phyloP scores from a whole-genome alignment of 2,113 vertebrate genomes.

The Pomatostomus ruficeps region DNA sequence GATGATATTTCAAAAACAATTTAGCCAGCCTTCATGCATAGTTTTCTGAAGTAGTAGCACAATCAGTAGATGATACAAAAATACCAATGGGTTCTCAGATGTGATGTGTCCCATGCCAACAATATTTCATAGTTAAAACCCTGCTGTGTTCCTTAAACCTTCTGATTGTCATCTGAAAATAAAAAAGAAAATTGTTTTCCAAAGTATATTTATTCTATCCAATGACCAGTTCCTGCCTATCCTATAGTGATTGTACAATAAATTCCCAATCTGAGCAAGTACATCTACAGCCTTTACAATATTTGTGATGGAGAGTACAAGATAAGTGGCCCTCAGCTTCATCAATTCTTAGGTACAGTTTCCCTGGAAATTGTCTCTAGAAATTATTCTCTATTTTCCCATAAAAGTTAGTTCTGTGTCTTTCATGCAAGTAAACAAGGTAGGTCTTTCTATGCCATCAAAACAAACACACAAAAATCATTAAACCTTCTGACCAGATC shows the following conservation, averaged over 20 bases:
- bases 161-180: neutral
- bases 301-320: neutral
- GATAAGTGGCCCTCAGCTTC: neutral
- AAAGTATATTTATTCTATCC: neutral
- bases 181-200: neutral
- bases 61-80: neutral
- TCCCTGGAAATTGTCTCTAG: neutral
- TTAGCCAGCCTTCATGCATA: neutral
- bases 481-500: neutral
- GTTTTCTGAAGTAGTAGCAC: neutral
- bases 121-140: neutral
- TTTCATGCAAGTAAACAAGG: neutral
- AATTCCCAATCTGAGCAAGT: neutral
- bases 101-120: neutral
- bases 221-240: neutral
- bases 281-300: neutral
- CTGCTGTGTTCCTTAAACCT: neutral
- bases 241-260: neutral
- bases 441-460: neutral
- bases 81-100: neutral
- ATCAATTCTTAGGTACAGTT: neutral
- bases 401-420: neutral
- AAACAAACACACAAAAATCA: neutral
- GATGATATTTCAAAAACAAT: conserved; percentile 39
- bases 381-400: neutral